Conservation (phyloP, 2,888 invertebrate genomes). For the Liposcelis brunnea region DNA sequence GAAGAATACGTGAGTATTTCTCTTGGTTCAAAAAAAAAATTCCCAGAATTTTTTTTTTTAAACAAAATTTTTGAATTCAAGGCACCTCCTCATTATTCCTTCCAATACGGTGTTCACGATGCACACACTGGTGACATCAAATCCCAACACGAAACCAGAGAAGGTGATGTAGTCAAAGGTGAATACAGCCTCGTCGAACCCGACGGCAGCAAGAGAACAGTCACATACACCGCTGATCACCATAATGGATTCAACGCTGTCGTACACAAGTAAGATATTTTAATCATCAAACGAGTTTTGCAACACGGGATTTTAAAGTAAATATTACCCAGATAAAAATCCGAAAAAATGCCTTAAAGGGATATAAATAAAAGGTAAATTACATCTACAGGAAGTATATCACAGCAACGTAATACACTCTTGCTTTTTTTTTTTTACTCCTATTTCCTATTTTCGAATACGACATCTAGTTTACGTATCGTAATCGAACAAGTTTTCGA, state of each 20-base stretch:
- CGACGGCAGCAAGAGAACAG: slow-evolving; percentile 2
- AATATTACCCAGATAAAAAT: too few species aligned
- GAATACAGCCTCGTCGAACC: slow-evolving; percentile 7
- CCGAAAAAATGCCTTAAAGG: too few species aligned
- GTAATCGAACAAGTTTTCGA: too few species aligned
- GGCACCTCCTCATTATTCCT: slow-evolving; percentile 8
- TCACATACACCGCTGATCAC: slow-evolving; percentile 7
- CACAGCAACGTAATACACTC: too few species aligned
- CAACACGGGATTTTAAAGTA: too few species aligned
- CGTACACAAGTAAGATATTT: slow-evolving; percentile 1
- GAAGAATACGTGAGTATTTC: neutral
- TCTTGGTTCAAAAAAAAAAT: neutral
- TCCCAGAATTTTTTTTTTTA: neutral
- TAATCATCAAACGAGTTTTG: too few species aligned
- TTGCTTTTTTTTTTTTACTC: too few species aligned
- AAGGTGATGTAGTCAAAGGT: slow-evolving; percentile 5
- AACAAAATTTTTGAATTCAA: neutral
- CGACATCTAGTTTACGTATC: too few species aligned
- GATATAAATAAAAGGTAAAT: too few species aligned
- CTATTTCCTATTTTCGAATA: too few species aligned
- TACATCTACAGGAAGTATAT: too few species aligned
- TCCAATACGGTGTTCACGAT: slow-evolving; percentile 6
- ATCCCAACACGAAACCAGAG: slow-evolving; percentile 6
- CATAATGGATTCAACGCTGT: slow-evolving; percentile 8
- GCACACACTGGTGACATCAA: slow-evolving; percentile 8